Percentiles rank a stretch among this genome's conserved stretches.
Conservation (phyloP, 2,888 invertebrate species). For the Heliconius ismenius region DNA sequence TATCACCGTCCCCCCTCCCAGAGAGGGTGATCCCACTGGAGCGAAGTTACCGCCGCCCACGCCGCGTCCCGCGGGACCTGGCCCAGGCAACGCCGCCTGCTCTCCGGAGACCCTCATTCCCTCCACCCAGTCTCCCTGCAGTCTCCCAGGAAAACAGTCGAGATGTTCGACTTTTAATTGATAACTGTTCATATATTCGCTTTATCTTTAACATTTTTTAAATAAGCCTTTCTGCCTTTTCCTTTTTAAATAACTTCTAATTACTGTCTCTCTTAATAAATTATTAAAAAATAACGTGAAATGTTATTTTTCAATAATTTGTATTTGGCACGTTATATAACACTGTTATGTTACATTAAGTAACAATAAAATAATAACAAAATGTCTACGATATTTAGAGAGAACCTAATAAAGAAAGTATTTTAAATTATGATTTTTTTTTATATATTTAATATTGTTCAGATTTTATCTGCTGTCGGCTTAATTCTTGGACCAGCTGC, state of each 20-base stretch:
- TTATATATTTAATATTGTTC: not conserved
- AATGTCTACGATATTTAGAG: not conserved
- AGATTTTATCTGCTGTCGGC: conserved; percentile 3
- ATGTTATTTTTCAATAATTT: no score
- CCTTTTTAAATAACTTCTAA: not conserved
- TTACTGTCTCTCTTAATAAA: not conserved
- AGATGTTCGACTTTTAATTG: conserved; percentile 77
- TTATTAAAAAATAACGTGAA: not conserved
- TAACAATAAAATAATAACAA: not conserved
- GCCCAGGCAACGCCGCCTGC: conserved; percentile 77
- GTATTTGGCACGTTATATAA: no score
- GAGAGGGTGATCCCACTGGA: conserved; percentile 69
- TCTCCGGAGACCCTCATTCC: conserved; percentile 65
- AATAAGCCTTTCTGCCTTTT: not conserved
- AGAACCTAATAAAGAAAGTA: not conserved
- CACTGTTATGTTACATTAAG: not conserved
- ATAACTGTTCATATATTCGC: conserved; percentile 46
- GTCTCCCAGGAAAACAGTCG: conserved; percentile 70
- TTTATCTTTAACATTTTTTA: not conserved
- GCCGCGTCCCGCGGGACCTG: conserved; percentile 70
- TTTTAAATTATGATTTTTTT: not conserved
- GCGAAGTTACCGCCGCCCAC: conserved; percentile 76
- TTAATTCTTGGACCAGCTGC: conserved; percentile 45
- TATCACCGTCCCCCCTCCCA: conserved; percentile 68
- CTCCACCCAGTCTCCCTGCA: conserved; percentile 53